Evolutionary conservation across 2,797 vertebrate species (phyloP).

Genomic region (Champsocephalus gunnari): DNA sequence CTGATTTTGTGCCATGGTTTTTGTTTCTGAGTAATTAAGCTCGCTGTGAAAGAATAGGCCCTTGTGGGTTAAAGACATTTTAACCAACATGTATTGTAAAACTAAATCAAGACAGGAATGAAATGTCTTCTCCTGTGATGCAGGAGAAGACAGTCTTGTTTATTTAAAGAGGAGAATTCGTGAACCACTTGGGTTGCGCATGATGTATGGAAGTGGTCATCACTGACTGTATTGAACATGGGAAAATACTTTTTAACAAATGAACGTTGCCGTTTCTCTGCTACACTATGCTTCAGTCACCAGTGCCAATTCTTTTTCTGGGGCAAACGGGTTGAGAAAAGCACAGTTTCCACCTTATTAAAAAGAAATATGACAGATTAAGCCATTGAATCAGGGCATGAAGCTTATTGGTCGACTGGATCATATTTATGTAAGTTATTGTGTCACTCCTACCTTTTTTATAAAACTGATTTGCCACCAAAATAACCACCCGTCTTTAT

Average conservation of each 20-base stretch:
- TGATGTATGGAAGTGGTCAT: conserved; percentile 20
- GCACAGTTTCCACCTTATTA: conserved; percentile 20
- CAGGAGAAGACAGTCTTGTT: conserved; percentile 23
- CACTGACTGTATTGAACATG: conserved; percentile 16
- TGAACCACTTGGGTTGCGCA: conserved; percentile 47
- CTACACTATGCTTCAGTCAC: conserved; percentile 14
- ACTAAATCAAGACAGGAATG: conserved; percentile 27
- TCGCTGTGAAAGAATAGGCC: conserved; percentile 54
- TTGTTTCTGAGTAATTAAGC: conserved; percentile 41
- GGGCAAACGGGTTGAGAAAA: conserved; percentile 33
- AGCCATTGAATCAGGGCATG: conserved; percentile 44
- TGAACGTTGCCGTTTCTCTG: conserved; percentile 26
- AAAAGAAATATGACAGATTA: conserved; percentile 4
- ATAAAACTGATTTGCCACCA: conserved; percentile 42
- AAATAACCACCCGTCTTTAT: conserved; percentile 30
- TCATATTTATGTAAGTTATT: conserved; percentile 31
- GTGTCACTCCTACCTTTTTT: conserved; percentile 33
- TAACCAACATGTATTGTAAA: conserved; percentile 46
- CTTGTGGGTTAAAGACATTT: conserved; percentile 47
- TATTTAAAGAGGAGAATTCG: conserved; percentile 40
- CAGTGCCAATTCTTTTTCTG: conserved; percentile 27
- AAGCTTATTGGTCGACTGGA: conserved; percentile 38
- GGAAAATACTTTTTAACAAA: conserved; percentile 7
- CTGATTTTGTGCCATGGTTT: conserved; percentile 64
- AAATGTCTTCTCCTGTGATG: conserved; percentile 44